Evolutionary conservation across 2,113 vertebrate genomes (phyloP).

Genomic region (Pachypanchax playfairii): DNA sequence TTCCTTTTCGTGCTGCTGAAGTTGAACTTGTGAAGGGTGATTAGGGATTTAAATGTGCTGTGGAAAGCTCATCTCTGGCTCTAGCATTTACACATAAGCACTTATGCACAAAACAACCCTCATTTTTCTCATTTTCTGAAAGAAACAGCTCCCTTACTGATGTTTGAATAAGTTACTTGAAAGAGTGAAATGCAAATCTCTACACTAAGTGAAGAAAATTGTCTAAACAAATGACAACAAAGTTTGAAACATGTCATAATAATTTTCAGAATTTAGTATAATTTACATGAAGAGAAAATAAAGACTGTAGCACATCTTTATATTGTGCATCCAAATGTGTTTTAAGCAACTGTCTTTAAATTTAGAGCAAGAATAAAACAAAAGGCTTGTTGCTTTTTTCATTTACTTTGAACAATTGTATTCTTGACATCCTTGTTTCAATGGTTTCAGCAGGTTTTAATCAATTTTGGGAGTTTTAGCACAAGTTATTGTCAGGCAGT

Average conservation of each 20-base stretch:
- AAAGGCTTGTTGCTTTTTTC: slow-evolving; percentile 7
- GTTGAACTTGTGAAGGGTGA: slow-evolving; percentile 50
- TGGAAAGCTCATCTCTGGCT: too few species aligned
- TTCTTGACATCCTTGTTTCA: slow-evolving; percentile 45
- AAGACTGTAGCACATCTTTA: not conserved
- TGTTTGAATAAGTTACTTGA: slow-evolving; percentile 47
- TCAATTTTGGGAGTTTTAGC: slow-evolving; percentile 62
- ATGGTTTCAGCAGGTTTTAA: slow-evolving; percentile 55
- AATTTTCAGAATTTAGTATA: not conserved
- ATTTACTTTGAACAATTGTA: slow-evolving; percentile 31
- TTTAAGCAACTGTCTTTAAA: not conserved
- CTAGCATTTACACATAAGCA: slow-evolving; percentile 6
- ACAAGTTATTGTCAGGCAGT: slow-evolving; percentile 45
- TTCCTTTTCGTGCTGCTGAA: slow-evolving; percentile 35
- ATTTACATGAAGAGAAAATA: not conserved
- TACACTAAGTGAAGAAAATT: slow-evolving; percentile 14
- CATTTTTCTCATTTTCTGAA: slow-evolving; percentile 30
- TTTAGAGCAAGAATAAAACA: not conserved
- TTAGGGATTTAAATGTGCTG: slow-evolving; percentile 37
- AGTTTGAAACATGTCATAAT: not conserved
- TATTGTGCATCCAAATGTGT: not conserved
- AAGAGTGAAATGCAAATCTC: slow-evolving; percentile 23
- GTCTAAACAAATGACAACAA: slow-evolving; percentile 2
- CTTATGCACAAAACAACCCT: not conserved
- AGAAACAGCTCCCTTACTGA: slow-evolving; percentile 47